phyloP scores from a whole-genome alignment of 2,113 vertebrate genomes.

The Aldabrachelys gigantea region DNA sequence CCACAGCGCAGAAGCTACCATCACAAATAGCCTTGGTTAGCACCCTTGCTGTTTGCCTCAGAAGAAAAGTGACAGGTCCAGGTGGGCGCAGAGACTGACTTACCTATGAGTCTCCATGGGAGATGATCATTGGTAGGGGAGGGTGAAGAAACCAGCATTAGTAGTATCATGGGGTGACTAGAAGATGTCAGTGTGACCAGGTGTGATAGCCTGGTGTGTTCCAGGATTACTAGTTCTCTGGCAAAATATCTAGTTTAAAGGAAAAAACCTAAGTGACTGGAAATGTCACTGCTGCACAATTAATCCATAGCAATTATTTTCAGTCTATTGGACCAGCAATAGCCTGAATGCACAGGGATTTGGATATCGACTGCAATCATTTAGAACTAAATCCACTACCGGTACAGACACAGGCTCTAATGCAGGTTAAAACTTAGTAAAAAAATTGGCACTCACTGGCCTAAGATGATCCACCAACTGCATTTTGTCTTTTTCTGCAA shows the following conservation, averaged over 20 bases:
- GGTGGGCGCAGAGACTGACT: background rate
- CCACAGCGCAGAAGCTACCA: background rate
- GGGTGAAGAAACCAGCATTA: background rate
- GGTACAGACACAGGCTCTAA: background rate
- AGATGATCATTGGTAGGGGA: background rate
- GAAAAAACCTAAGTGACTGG: fast-evolving
- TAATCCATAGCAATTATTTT: background rate
- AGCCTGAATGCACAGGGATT: background rate
- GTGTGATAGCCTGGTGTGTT: background rate
- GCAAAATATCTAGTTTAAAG: background rate
- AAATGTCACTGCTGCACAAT: fast-evolving
- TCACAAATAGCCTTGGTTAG: background rate
- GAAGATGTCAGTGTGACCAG: background rate
- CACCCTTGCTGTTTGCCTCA: background rate
- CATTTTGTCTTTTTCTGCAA: too few relatives aligned
- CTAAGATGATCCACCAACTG: too few relatives aligned
- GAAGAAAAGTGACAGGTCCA: background rate
- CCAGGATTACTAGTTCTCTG: fast-evolving
- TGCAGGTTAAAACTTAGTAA: background rate
- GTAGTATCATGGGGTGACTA: background rate
- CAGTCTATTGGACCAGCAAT: background rate
- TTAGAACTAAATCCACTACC: background rate
- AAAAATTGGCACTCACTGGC: too few relatives aligned
- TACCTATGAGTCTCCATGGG: background rate
- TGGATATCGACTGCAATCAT: too few relatives aligned